Evolutionary conservation across 2,888 invertebrate species (phyloP).

Genomic region (Andrena chrysosceles): DNA sequence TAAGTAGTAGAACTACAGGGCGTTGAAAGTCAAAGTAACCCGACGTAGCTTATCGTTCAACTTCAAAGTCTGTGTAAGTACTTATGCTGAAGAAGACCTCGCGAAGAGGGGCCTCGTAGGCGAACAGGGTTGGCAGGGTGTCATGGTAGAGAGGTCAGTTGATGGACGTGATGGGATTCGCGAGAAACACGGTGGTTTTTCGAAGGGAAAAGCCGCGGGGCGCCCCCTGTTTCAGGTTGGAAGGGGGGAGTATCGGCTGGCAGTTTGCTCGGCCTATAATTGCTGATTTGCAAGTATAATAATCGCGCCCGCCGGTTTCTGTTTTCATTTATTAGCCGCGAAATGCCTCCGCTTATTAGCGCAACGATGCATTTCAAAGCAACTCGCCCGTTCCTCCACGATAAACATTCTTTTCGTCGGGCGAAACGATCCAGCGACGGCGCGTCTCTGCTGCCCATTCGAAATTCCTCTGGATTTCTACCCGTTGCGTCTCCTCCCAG

Average conservation of each 20-base stretch:
- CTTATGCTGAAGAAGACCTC: no score
- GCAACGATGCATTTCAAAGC: conserved; percentile 74
- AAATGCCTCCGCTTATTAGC: conserved; percentile 78
- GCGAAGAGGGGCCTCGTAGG: no score
- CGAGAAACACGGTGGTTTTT: conserved; percentile 39
- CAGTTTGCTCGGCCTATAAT: conserved; percentile 71
- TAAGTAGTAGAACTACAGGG: no score
- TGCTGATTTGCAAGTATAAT: conserved; percentile 82
- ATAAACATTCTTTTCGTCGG: conserved; percentile 35
- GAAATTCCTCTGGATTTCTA: not conserved
- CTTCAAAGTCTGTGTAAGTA: no score
- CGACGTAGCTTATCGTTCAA: no score
- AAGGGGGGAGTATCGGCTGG: conserved; percentile 44
- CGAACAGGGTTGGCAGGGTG: not conserved
- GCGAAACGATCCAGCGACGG: not conserved
- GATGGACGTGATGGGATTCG: not conserved
- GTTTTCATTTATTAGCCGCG: conserved; percentile 81
- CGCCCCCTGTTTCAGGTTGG: not conserved
- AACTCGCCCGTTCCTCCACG: conserved; percentile 44
- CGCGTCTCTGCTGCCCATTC: not conserved
- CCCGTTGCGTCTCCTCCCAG: no score
- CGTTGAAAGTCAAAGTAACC: no score
- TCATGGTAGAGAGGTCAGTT: conserved; percentile 2
- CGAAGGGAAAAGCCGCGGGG: conserved; percentile 47
- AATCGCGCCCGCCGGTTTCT: conserved; percentile 66